Evolutionary conservation across 2,797 vertebrate species (phyloP).

Genomic region (Catharus ustulatus): DNA sequence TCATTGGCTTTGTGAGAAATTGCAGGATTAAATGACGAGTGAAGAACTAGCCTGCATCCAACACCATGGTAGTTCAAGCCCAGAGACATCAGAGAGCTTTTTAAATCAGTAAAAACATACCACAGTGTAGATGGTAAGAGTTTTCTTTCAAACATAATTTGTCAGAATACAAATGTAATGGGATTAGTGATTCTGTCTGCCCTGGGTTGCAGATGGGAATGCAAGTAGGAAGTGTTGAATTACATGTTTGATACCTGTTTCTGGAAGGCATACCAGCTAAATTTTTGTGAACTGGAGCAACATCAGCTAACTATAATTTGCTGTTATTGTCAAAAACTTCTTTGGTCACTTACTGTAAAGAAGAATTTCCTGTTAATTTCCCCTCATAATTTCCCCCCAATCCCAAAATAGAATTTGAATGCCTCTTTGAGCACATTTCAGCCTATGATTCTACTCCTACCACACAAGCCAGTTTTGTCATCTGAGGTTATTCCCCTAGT

Average conservation of each 20-base stretch:
- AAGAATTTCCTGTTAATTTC: not conserved
- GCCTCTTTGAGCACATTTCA: not conserved
- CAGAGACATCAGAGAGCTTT: not conserved
- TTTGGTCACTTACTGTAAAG: not conserved
- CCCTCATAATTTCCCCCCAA: not conserved
- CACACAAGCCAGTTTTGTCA: not conserved
- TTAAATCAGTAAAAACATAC: not conserved
- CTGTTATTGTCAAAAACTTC: not conserved
- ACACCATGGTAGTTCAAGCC: not conserved
- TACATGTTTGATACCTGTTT: not conserved
- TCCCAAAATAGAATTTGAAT: not conserved
- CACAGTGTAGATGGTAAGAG: not conserved
- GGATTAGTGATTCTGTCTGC: not conserved
- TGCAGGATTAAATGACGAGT: not conserved
- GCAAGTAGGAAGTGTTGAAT: not conserved
- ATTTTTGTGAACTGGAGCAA: not conserved
- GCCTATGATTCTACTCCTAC: not conserved
- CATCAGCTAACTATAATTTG: not conserved
- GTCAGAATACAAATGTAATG: not conserved
- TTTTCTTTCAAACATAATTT: not conserved
- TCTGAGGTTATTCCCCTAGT: not conserved
- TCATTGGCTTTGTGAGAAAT: not conserved
- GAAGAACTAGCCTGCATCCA: not conserved
- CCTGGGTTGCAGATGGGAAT: not conserved
- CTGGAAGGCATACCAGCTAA: not conserved